These are phyloP conservation scores for Nautilus pompilius DNA, from an alignment of 1,140 invertebrate species.

Conservation along the genomic window DNA sequence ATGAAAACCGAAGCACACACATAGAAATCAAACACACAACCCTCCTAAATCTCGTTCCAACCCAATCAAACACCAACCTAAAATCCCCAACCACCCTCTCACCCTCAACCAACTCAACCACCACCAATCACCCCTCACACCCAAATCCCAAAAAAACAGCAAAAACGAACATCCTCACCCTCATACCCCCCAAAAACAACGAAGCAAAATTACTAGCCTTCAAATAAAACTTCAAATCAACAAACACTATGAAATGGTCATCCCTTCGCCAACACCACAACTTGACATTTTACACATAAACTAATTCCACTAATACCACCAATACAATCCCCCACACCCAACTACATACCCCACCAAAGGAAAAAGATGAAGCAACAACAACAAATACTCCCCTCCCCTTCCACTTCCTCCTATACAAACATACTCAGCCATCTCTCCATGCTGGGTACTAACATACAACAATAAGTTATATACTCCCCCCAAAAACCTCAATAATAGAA, in stretches of 20 bases:
- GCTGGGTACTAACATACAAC: neutral
- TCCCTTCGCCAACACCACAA: too few relatives aligned
- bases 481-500: neutral
- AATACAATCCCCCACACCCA: neutral
- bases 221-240: neutral
- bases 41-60: constrained; percentile 2
- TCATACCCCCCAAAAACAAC: too few relatives aligned
- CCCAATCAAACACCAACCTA: too few relatives aligned
- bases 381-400: neutral
- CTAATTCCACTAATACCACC: neutral
- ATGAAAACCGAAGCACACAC: constrained; percentile 6
- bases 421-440: neutral
- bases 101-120: too few relatives aligned
- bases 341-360: neutral
- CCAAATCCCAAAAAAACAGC: too few relatives aligned
- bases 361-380: neutral
- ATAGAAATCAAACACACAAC: constrained; percentile 7
- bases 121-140: too few relatives aligned
- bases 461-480: neutral
- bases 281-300: neutral
- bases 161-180: too few relatives aligned
- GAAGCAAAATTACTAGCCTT: neutral
- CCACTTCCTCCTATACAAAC: neutral
- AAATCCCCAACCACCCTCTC: too few relatives aligned
- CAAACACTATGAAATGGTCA: too few relatives aligned